Evolutionary conservation across 2,113 vertebrate genomes (phyloP).

Genomic region (Calonectris borealis): DNA sequence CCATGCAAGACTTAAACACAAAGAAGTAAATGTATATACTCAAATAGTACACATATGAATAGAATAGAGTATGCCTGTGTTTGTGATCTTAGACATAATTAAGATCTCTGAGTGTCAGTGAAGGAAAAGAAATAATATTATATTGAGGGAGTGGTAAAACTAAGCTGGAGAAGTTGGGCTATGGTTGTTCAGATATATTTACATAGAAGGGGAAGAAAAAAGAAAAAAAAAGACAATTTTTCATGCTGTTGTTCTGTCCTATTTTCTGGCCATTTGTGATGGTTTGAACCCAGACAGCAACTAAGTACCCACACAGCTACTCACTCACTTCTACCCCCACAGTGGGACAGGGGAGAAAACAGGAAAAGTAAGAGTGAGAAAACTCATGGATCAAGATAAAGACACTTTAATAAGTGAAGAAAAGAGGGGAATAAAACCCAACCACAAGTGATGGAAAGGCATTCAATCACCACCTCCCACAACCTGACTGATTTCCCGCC

Average conservation of each 20-base stretch:
- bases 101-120: not conserved
- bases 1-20: not conserved
- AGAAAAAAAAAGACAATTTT: accelerated
- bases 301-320: not conserved
- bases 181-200: not conserved
- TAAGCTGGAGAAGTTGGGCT: not conserved
- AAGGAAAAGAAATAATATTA: not conserved
- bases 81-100: not conserved
- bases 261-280: not conserved
- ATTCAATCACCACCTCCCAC: not conserved
- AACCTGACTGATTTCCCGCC: not conserved
- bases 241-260: not conserved
- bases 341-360: not conserved
- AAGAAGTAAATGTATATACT: not conserved
- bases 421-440: not conserved
- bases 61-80: not conserved
- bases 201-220: not conserved
- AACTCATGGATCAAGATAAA: not conserved
- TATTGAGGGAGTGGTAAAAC: not conserved
- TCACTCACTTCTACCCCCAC: accelerated
- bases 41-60: not conserved
- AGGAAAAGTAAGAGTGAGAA: not conserved
- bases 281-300: not conserved
- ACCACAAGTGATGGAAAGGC: not conserved
- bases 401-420: not conserved